Evolutionary conservation across 2,113 vertebrate genomes (phyloP).

Genomic region (Corydoras sp.): DNA sequence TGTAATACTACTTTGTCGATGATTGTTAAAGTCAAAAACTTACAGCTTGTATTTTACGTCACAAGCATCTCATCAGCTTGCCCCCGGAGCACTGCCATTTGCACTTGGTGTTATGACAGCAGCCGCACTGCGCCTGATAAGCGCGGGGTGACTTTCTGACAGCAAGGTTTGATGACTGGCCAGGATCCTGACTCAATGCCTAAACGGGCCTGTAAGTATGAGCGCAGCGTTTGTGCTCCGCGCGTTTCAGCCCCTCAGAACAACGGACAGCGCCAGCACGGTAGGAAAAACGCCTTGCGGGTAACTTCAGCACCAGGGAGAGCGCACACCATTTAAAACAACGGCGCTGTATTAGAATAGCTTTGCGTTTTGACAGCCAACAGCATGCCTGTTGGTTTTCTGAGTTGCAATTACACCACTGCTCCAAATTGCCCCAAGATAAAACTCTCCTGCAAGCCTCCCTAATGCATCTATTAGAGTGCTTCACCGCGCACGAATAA

Average conservation of each 20-base stretch:
- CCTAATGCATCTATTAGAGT: background rate
- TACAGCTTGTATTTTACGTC: slow-evolving; percentile 12
- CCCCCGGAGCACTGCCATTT: slow-evolving; percentile 12
- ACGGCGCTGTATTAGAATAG: slow-evolving; percentile 9
- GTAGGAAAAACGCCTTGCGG: background rate
- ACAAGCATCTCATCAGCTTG: slow-evolving; percentile 18
- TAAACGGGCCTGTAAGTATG: background rate
- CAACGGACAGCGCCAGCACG: too few species aligned
- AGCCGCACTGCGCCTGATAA: slow-evolving; percentile 32
- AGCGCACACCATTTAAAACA: slow-evolving; percentile 32
- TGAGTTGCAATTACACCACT: background rate
- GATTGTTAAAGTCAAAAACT: background rate
- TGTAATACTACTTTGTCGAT: too few species aligned
- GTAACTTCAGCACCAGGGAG: slow-evolving; percentile 51
- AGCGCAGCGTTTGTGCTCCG: background rate
- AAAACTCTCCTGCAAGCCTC: background rate
- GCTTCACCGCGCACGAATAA: background rate
- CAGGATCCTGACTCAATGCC: slow-evolving; percentile 21
- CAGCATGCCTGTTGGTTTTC: background rate
- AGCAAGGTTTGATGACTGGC: slow-evolving; percentile 22
- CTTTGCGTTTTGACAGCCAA: background rate
- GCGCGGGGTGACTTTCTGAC: slow-evolving; percentile 37
- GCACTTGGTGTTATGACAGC: slow-evolving; percentile 29
- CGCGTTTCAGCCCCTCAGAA: background rate
- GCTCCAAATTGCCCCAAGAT: background rate